Conservation (phyloP, 2,888 invertebrate genomes). For the Eupithecia centaureata region DNA sequence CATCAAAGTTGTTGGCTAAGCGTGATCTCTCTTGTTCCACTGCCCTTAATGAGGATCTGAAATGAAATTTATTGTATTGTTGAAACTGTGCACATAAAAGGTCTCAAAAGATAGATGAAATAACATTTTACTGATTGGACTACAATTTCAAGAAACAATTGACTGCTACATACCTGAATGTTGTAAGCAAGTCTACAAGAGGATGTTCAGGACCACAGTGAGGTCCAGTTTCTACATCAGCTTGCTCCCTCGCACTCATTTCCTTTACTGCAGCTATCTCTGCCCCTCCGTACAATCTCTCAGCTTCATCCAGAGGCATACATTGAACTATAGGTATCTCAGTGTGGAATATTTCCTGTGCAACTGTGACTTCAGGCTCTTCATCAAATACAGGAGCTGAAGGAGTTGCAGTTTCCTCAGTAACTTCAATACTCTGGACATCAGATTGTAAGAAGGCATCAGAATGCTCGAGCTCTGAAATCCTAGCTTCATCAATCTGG, state of each 20-base stretch:
- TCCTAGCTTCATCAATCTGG: conserved; percentile 41
- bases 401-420: conserved; percentile 51
- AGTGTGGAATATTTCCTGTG: conserved; percentile 38
- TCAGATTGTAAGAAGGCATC: conserved; percentile 37
- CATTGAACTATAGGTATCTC: conserved; percentile 54
- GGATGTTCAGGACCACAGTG: conserved; percentile 70
- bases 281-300: conserved; percentile 63
- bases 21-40: conserved; percentile 65
- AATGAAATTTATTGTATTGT: no score
- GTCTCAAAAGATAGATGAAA: no score
- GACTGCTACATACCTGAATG: conserved; percentile 62
- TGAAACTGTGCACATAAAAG: no score
- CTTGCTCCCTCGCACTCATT: conserved; percentile 72
- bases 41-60: conserved; percentile 68
- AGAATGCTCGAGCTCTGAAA: conserved; percentile 42
- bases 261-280: conserved; percentile 67
- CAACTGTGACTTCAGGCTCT: conserved; percentile 7
- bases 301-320: conserved; percentile 68
- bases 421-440: conserved; percentile 13
- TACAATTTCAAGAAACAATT: not conserved
- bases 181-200: conserved; percentile 72
- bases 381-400: conserved; percentile 68
- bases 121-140: no score
- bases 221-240: conserved; percentile 67
- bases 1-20: conserved; percentile 56